Conservation (phyloP, 2,113 vertebrate species). For the Rhagologus leucostigma region DNA sequence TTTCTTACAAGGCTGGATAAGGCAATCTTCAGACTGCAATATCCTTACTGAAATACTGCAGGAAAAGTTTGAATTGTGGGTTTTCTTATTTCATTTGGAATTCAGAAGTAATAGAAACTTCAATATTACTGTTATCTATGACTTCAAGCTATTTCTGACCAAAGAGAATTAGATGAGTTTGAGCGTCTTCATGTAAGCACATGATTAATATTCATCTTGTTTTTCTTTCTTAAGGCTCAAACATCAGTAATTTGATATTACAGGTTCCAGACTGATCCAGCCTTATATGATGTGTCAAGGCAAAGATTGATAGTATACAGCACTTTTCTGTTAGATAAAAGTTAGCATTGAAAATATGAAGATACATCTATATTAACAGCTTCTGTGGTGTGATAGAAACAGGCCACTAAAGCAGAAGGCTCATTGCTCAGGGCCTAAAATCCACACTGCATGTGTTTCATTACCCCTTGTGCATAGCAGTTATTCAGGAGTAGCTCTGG, state of each 20-base stretch:
- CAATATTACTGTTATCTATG: background rate
- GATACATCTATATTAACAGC: background rate
- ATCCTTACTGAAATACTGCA: background rate
- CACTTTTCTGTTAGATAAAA: background rate
- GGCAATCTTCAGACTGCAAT: background rate
- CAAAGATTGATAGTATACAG: background rate
- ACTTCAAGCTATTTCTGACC: background rate
- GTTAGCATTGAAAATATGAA: background rate
- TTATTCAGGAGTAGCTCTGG: background rate
- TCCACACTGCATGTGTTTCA: background rate
- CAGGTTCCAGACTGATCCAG: background rate
- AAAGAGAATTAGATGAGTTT: background rate
- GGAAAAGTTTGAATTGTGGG: background rate
- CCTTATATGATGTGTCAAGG: background rate
- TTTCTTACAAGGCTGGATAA: background rate
- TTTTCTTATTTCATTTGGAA: background rate
- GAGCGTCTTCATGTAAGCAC: background rate
- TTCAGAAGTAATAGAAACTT: background rate
- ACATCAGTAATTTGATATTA: background rate
- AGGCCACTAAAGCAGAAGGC: background rate
- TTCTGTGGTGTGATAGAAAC: background rate
- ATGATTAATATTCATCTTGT: background rate
- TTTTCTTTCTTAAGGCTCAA: background rate
- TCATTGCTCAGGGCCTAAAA: background rate
- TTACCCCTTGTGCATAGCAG: fast-evolving